These are phyloP conservation scores for Lycorma delicatula DNA, from an alignment of 1,140 invertebrate genomes.

Conservation along the genomic window DNA sequence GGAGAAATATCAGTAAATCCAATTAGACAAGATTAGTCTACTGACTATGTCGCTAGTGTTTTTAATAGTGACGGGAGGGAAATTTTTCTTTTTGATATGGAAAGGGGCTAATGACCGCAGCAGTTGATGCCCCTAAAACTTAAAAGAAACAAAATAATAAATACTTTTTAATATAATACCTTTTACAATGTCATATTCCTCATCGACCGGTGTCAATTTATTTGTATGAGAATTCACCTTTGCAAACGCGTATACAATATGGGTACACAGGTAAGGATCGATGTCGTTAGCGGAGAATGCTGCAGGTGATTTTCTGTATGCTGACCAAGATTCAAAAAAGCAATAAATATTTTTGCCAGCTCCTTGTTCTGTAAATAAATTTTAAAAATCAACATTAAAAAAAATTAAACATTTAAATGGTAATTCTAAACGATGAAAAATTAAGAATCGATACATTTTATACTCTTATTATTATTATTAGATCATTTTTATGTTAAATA, in stretches of 20 bases:
- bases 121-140: too few relatives aligned
- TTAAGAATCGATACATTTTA: neutral
- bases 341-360: slow-evolving; percentile 43
- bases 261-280: slow-evolving; percentile 63
- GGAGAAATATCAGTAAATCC: too few relatives aligned
- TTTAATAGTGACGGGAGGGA: too few relatives aligned
- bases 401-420: neutral
- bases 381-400: neutral
- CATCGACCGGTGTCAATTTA: slow-evolving; percentile 47
- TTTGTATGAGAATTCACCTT: slow-evolving; percentile 54
- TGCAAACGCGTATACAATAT: slow-evolving; percentile 72
- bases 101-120: too few relatives aligned
- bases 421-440: neutral
- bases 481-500: neutral
- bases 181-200: slow-evolving; percentile 45
- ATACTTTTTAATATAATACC: slow-evolving; percentile 31
- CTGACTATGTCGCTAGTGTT: too few relatives aligned
- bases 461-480: neutral
- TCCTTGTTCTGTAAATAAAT: too few relatives aligned
- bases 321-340: slow-evolving; percentile 55
- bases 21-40: too few relatives aligned
- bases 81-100: too few relatives aligned
- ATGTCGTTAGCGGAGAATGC: slow-evolving; percentile 55
- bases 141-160: too few relatives aligned
- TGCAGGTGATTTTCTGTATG: slow-evolving; percentile 55